phyloP scores from a whole-genome alignment of 2,113 vertebrate species.

The Merops nubicus region DNA sequence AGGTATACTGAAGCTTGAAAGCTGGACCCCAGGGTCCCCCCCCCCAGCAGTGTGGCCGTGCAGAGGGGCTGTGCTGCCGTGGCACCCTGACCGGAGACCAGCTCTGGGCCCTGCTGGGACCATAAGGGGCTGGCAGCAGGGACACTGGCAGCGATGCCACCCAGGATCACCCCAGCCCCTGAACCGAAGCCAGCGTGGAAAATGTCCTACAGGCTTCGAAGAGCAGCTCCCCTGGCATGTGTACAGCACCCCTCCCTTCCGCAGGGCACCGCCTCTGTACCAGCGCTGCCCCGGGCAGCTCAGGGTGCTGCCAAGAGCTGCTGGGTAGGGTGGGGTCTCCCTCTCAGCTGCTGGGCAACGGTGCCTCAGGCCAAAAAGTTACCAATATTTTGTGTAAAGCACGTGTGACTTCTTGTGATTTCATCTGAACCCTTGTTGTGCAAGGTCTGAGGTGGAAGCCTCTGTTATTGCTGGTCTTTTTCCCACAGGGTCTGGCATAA shows the following conservation, averaged over 20 bases:
- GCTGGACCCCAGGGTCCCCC: neutral
- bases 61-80: neutral
- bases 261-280: fast-evolving
- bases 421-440: neutral
- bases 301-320: fast-evolving
- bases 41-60: neutral
- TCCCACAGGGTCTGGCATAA: neutral
- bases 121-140: neutral
- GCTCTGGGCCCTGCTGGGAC: neutral
- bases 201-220: neutral
- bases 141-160: too few relatives aligned
- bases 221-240: neutral
- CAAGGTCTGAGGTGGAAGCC: neutral
- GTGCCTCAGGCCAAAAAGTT: neutral
- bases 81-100: neutral
- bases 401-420: neutral
- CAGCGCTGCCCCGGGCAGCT: neutral
- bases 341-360: neutral
- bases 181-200: neutral
- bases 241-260: neutral
- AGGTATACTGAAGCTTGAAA: neutral
- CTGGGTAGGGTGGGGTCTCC: neutral
- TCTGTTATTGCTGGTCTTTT: neutral
- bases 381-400: neutral
- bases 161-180: neutral